These are phyloP conservation scores for Caenorhabditis zanzibari DNA, from an alignment of 2,888 invertebrate genomes.

Conservation along the genomic window DNA sequence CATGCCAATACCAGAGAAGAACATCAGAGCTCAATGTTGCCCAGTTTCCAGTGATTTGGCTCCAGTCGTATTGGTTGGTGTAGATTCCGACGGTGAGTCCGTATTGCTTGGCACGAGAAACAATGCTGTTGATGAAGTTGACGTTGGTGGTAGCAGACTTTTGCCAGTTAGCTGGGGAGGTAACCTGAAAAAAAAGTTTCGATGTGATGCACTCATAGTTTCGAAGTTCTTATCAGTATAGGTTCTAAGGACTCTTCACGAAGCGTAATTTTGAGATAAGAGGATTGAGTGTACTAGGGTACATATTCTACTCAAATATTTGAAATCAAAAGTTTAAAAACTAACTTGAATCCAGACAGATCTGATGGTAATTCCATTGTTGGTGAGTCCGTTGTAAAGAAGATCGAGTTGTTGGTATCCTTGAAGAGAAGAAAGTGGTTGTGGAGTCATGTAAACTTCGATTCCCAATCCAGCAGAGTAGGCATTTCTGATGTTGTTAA, in stretches of 20 bases:
- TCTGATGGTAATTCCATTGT: slow-evolving; percentile 60
- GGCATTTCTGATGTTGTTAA: slow-evolving; percentile 66
- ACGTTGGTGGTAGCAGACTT: slow-evolving; percentile 40
- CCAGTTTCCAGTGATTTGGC: slow-evolving; percentile 66
- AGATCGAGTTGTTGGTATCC: slow-evolving; percentile 66
- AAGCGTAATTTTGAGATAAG: background rate
- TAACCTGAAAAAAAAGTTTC: slow-evolving; percentile 61
- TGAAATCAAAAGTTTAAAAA: background rate
- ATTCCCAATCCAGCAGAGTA: slow-evolving; percentile 68
- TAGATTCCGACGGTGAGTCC: slow-evolving; percentile 66
- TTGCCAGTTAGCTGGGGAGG: slow-evolving; percentile 69
- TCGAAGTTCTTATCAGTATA: slow-evolving; percentile 4
- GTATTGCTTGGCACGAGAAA: slow-evolving; percentile 59
- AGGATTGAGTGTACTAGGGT: background rate
- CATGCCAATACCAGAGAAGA: slow-evolving; percentile 71
- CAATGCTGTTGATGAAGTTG: slow-evolving; percentile 67
- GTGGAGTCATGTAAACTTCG: slow-evolving; percentile 74
- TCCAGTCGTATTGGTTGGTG: slow-evolving; percentile 67
- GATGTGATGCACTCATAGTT: background rate
- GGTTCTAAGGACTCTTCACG: background rate
- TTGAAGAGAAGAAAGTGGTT: slow-evolving; percentile 45
- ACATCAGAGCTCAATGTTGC: slow-evolving; percentile 48
- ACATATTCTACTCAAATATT: background rate
- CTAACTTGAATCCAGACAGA: slow-evolving; percentile 69
- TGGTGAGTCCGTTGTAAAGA: slow-evolving; percentile 60